phyloP scores from a whole-genome alignment of 1,140 invertebrate species.

The Drosophila athabasca region DNA sequence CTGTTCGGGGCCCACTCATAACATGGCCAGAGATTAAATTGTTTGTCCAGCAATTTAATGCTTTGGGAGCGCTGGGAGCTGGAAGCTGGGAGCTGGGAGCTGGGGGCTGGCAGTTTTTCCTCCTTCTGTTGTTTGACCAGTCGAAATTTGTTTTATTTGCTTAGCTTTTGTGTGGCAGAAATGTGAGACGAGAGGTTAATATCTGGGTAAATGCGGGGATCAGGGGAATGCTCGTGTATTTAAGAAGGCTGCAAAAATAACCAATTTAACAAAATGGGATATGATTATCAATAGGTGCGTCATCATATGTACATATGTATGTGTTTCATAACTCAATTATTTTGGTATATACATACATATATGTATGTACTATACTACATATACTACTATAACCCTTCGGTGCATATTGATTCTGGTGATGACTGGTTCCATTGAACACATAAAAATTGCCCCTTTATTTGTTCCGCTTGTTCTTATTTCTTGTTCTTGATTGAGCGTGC shows the following conservation, averaged over 20 bases:
- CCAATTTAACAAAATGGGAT: too few relatives aligned
- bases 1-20: constrained; percentile 44
- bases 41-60: constrained; percentile 60
- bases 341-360: too few relatives aligned
- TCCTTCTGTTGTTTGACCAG: constrained; percentile 24
- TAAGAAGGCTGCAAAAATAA: neutral
- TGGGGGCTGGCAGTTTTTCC: constrained; percentile 29
- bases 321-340: too few relatives aligned
- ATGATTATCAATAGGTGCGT: too few relatives aligned
- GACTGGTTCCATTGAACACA: neutral
- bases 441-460: constrained; percentile 3
- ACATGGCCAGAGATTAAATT: constrained; percentile 55
- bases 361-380: too few relatives aligned
- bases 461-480: constrained; percentile 2
- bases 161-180: constrained; percentile 27
- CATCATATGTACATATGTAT: too few relatives aligned
- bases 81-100: neutral
- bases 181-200: constrained; percentile 33
- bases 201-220: neutral
- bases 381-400: too few relatives aligned
- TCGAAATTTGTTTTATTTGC: constrained; percentile 46
- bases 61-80: constrained; percentile 20
- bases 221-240: neutral
- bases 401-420: too few relatives aligned
- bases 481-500: constrained; percentile 37